phyloP scores from a whole-genome alignment of 2,797 vertebrate species.

The Coranthus polyacanthus region DNA sequence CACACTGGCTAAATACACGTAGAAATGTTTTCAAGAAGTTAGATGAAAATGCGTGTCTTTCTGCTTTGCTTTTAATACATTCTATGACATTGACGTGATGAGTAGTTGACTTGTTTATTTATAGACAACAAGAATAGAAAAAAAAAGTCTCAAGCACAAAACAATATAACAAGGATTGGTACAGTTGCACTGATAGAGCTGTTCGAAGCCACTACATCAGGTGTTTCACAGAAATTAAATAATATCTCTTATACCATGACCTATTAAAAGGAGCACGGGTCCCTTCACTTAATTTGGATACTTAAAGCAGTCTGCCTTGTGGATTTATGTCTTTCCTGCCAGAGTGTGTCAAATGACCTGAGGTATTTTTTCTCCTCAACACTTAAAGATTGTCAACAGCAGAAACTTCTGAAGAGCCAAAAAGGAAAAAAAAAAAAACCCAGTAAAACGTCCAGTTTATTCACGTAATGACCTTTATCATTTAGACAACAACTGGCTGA shows the following conservation, averaged over 20 bases:
- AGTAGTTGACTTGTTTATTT: conserved; percentile 59
- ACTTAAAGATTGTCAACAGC: conserved; percentile 76
- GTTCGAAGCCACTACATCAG: conserved; percentile 24
- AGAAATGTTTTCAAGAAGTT: background rate
- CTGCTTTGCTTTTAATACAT: conserved; percentile 1
- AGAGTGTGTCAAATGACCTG: conserved; percentile 50
- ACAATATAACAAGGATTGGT: conserved; percentile 40
- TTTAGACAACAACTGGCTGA: conserved; percentile 26
- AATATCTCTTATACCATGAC: conserved; percentile 30
- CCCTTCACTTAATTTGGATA: conserved; percentile 37
- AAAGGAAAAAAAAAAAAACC: conserved; percentile 14
- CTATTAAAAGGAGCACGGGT: conserved; percentile 17
- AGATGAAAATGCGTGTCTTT: background rate
- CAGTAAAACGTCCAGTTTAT: conserved; percentile 5
- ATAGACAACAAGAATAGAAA: conserved; percentile 47
- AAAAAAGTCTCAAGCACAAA: conserved; percentile 56
- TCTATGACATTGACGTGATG: conserved; percentile 2
- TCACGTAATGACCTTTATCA: conserved; percentile 21
- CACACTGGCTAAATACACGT: no score
- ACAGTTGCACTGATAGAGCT: conserved; percentile 37
- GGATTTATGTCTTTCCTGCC: conserved; percentile 28
- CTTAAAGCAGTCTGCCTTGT: conserved; percentile 29
- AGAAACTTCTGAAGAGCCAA: conserved; percentile 47
- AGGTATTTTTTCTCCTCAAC: conserved; percentile 55
- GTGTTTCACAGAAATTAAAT: conserved; percentile 20